These are phyloP conservation scores for Drosophila virilis DNA, from an alignment of 1,140 invertebrate species.

Conservation along the genomic window DNA sequence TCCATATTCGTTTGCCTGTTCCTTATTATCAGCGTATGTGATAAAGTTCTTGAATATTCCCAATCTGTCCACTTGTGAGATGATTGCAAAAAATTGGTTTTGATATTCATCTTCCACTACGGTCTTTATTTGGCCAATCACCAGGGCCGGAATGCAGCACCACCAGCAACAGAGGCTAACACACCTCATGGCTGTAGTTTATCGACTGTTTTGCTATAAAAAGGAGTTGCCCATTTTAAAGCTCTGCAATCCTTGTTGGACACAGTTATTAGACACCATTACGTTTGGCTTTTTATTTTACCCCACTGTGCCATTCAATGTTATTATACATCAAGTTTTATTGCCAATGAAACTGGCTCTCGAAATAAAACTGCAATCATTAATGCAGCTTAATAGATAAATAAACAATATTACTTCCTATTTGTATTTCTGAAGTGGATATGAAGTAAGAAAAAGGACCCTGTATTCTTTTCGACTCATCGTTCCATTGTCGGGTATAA, in stretches of 20 bases:
- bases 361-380: too few species aligned
- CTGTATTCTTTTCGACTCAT: too few species aligned
- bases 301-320: not conserved
- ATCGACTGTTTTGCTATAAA: not conserved
- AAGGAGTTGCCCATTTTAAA: not conserved
- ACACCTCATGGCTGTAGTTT: constrained; percentile 14
- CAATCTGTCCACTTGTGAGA: not conserved
- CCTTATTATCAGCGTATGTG: not conserved
- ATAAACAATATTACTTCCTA: too few species aligned
- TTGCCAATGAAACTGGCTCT: not conserved
- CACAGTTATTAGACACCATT: constrained; percentile 15
- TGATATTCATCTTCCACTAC: constrained; percentile 2
- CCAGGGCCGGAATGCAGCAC: constrained; percentile 3
- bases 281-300: not conserved
- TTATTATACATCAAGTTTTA: not conserved
- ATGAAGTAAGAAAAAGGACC: too few species aligned
- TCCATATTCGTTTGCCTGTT: too few species aligned
- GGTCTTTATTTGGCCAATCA: not conserved
- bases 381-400: too few species aligned
- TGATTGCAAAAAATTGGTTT: not conserved
- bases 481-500: too few species aligned
- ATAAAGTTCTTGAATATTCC: not conserved
- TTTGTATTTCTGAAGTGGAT: too few species aligned
- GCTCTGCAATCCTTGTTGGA: constrained; percentile 8
- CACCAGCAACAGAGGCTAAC: not conserved